phyloP scores from a whole-genome alignment of 2,113 vertebrate genomes.

The Antechinus flavipes region DNA sequence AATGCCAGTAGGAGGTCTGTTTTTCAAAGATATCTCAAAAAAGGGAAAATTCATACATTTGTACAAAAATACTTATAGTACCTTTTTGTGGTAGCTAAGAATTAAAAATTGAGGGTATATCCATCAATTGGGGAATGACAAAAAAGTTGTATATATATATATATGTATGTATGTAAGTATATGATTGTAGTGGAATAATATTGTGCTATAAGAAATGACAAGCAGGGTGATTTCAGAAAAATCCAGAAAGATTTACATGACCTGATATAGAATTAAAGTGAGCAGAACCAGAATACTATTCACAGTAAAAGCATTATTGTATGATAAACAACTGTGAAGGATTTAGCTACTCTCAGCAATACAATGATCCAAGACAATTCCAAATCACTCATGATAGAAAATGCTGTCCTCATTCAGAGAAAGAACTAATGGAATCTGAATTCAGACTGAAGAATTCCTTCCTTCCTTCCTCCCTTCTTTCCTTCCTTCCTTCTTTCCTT shows the following conservation, averaged over 20 bases:
- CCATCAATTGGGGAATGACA: not conserved
- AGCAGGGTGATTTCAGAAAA: not conserved
- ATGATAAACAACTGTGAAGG: not conserved
- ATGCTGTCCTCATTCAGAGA: too few species aligned
- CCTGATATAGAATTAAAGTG: not conserved
- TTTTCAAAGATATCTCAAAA: not conserved
- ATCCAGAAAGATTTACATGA: not conserved
- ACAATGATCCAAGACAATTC: not conserved
- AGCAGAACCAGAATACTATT: not conserved
- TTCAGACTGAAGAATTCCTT: too few species aligned
- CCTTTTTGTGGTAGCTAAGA: not conserved
- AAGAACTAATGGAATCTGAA: too few species aligned
- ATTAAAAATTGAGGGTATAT: not conserved
- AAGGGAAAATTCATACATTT: not conserved
- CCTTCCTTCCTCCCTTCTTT: too few species aligned
- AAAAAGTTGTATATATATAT: not conserved
- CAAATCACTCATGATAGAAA: too few species aligned
- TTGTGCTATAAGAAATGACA: too few species aligned
- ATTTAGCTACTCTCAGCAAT: not conserved
- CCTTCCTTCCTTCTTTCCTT: too few species aligned
- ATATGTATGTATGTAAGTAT: not conserved
- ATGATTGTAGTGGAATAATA: not conserved
- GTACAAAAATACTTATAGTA: not conserved
- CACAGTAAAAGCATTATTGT: not conserved
- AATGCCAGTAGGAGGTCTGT: not conserved